Evolutionary conservation across 2,797 vertebrate species (phyloP), one percentile per base, ranked within the genome.

Genomic region (Hydrocynus forskahlii): DNA sequence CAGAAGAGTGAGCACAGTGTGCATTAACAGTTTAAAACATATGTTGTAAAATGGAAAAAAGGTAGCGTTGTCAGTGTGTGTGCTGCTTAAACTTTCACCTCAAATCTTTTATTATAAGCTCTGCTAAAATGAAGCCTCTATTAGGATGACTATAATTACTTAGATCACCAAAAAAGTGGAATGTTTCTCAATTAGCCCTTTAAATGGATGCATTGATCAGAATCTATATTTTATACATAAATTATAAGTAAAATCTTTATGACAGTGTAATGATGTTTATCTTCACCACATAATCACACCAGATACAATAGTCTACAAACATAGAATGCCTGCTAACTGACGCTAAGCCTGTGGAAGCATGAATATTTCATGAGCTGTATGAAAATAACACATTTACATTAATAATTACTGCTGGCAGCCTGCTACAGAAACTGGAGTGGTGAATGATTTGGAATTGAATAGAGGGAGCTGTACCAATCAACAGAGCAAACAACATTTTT

Each of bases 321-420:
- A 73, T 67, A 79, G 82, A 62, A 70, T 64, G 60, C 69, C 71
- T 62, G 29, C 66, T 91, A 90, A 91, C 84, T 91, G 76, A 92
- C 85, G 86, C 83, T 67, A 73, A 78, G 82, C 86, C 86, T 86
- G 84, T 84, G 81, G 87, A 78, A 83, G 75, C 86, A 89, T 93
- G 78, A 89, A 91, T 90, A 88, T 83, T 90, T 88, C 83, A 90
- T 87, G 84, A 88, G 82, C 75, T 71, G 79, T 90, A 88, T 86
- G 84, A 84, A 93, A 93, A 94, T 91, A 90, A 89, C 87, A 89
- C 77, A 92, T 92, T 90, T 91, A 86, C 91, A 92, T 93, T 81
- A 89, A 89, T 93, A 89, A 90, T 89, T 83, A 84, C 85, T 81
- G 78, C 64, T 35, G 35, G 35, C 19, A 70, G 75, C 72, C 64